Conservation (phyloP, 1,140 invertebrate species). For the Drosophila erecta region DNA sequence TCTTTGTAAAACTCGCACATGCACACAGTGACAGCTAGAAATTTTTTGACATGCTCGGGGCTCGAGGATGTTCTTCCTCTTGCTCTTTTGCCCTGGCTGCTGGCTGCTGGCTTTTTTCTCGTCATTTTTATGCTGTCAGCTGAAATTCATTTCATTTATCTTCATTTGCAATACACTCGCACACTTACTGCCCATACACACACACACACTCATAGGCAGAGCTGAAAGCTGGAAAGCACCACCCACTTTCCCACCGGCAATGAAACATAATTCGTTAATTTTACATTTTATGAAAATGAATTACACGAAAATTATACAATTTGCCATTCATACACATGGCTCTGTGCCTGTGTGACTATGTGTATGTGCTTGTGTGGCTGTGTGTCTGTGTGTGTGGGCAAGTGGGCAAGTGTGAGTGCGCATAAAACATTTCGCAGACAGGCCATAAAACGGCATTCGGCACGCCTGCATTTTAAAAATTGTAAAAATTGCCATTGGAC, state of each 20-base stretch:
- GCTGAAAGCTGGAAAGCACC: slow-evolving; percentile 18
- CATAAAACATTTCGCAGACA: slow-evolving; percentile 61
- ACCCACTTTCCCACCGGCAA: slow-evolving; percentile 12
- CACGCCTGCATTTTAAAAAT: slow-evolving; percentile 67
- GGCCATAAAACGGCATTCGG: slow-evolving; percentile 61
- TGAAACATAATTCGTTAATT: slow-evolving; percentile 78
- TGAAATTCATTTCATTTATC: slow-evolving; percentile 79
- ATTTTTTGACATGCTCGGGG: slow-evolving; percentile 42
- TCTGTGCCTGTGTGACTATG: background rate
- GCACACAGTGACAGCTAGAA: slow-evolving; percentile 32
- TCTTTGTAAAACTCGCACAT: slow-evolving; percentile 57
- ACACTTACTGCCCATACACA: slow-evolving; percentile 5
- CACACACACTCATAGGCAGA: slow-evolving; percentile 11
- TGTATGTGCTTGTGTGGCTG: background rate
- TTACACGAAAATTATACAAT: slow-evolving; percentile 63
- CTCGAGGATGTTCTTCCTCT: slow-evolving; percentile 2
- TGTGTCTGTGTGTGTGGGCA: background rate
- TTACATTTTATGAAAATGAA: slow-evolving; percentile 73
- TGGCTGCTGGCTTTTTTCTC: background rate
- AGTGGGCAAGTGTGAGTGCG: slow-evolving; percentile 29
- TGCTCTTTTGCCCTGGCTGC: background rate
- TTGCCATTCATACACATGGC: slow-evolving; percentile 42
- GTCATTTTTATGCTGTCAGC: slow-evolving; percentile 75
- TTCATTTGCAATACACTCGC: slow-evolving; percentile 64
- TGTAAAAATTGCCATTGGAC: slow-evolving; percentile 60